Base-by-base conservation (phyloP, 2,888 invertebrate genomes). In the Nemoura dubitans region DNA sequence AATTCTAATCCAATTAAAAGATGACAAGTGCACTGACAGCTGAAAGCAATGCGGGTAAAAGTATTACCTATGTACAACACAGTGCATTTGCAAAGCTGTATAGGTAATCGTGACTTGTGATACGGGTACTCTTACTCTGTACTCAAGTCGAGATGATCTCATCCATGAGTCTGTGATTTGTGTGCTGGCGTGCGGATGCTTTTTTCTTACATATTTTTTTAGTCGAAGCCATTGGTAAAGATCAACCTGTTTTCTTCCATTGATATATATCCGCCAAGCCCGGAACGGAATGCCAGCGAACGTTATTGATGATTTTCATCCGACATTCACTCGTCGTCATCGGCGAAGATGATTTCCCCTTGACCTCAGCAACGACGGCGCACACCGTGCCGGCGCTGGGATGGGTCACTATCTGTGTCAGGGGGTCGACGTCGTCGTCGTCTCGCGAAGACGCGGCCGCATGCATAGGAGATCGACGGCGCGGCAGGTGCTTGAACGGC, bases 391-490 rank as follows among this genome's bases (percentile, higher is more conserved):
- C 59, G 59, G 59, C 6, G 1, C 59, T 59, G 81, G 81, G 28
- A n/a, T 81, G 30, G 81, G 81, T 81, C 81, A 81, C 21, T 78
- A 81, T 30, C 29, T 81, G 30, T 81, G 81, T 30, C 30, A 81
- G 7, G 81, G 30, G 81, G 81, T 81, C 81, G 81, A 3, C 59
- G 59, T 16, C 59, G 59, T 59, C 59, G n/a, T n/a, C n/a, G n/a
- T n/a, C n/a, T n/a, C n/a, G 59, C 59, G 59, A 59, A 59, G 59
- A 59, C 36, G 36, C 36, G 10, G 36, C 36, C 36, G 5, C 3
- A 36, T n/a, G n/a, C n/a, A 10, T 36, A 59, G 59, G 14, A 59
- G 59, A 59, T 59, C 59, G 59, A 16, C n/a, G n/a, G 14, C 21
- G 59, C 10, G 59, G 59, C 59, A 59, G 59, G 59, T 59, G 59